Percentiles rank a stretch among this genome's conserved stretches.
Evolutionary conservation across 2,797 vertebrate species (phyloP).

Genomic region (Mus spretus): DNA sequence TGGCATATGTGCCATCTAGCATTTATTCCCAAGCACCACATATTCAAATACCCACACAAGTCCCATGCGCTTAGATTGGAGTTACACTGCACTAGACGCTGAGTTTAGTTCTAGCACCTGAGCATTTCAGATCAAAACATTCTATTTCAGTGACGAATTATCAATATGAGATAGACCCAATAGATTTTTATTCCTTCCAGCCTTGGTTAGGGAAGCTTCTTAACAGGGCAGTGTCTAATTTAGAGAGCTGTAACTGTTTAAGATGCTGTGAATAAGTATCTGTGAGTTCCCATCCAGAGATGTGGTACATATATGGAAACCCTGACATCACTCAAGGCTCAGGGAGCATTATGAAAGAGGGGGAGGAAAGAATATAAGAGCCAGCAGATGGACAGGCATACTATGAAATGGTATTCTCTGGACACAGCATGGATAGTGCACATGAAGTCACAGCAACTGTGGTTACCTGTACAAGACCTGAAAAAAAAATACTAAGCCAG

Average conservation of each 20-base stretch:
- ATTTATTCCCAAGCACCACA: too few species aligned
- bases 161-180: neutral
- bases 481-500: neutral
- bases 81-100: neutral
- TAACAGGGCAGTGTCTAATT: neutral
- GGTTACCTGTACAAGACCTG: neutral
- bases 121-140: conserved; percentile 41
- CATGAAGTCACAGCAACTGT: neutral
- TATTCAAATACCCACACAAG: neutral
- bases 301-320: neutral
- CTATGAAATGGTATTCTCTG: neutral
- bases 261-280: neutral
- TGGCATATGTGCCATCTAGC: neutral
- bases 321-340: neutral
- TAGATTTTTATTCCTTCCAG: neutral
- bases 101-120: neutral
- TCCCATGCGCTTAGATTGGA: neutral
- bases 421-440: neutral
- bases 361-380: neutral
- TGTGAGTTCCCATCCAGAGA: neutral
- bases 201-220: neutral
- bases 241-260: neutral
- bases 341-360: neutral
- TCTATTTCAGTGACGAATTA: neutral
- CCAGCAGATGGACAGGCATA: neutral